Base-by-base conservation (phyloP, 1,140 invertebrate genomes). In the Oreohelix idahoensis region DNA sequence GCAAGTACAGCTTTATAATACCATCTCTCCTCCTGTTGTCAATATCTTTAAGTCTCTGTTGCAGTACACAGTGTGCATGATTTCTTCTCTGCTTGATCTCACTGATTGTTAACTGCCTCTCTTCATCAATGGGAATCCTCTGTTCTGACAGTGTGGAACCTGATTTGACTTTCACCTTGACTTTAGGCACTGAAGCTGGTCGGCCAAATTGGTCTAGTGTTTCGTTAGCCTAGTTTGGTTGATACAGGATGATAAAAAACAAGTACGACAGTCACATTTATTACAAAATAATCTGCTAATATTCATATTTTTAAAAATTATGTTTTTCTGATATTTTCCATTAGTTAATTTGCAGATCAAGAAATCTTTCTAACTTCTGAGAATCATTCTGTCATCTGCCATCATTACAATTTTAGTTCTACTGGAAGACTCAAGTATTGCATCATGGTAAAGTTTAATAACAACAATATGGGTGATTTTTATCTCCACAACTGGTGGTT, bases 91-190 rank as follows among this genome's bases (percentile, higher is more conserved):
- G 85, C 39, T 88, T 89, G 1, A 89, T 83, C 45, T 89, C 87
- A 11, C 58, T 81, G 17, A 87, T 83, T 11, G 79, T 81, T 76
- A 89, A 79, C 45, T 77, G 49, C 20, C 49, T 83, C 17, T 86
- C 84, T 10, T 84, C 39, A 32, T 86, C 84, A 23, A 90, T 71
- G 13, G 87, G 87, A 1, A 87, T 80, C 1, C 87, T 51, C 15
- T 77, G 29, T 38, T 81, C 83, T 0, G 87, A 87, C 8, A 86
- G 79, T 32, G 84, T 84, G 2, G 84, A 69, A 10, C 87, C 88
- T 51, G 87, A 58, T n/a, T 85, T 69, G n/a, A 90, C 89, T 70
- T 90, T 90, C 35, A 90, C 83, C 74, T 90, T 90, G 39, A 90
- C 83, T 42, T 73, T 81, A 23, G 78, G 38, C n/a, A 63, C 73